Percentiles rank a stretch among this genome's conserved stretches.
Conservation (phyloP, 2,113 vertebrate species). For the Pollachius pollachius region DNA sequence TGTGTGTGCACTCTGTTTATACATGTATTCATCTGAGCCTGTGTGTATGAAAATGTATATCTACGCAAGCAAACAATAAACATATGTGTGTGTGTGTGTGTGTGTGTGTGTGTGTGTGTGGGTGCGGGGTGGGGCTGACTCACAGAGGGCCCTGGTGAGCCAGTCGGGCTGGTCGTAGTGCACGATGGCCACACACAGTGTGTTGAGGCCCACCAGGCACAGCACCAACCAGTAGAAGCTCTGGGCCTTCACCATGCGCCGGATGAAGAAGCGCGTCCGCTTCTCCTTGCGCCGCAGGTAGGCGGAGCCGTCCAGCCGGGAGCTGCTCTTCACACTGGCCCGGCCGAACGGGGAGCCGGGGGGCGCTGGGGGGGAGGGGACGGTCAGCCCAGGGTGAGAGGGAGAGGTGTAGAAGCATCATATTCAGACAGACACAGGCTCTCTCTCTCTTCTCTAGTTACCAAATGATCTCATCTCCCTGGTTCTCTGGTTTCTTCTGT, state of each 20-base stretch:
- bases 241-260: slow-evolving; percentile 96
- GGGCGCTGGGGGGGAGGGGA: slow-evolving; percentile 43
- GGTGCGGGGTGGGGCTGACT: slow-evolving; percentile 44
- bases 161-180: slow-evolving; percentile 91
- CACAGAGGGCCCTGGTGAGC: slow-evolving; percentile 90
- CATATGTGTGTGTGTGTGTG: too few relatives aligned
- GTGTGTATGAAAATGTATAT: too few relatives aligned
- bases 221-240: slow-evolving; percentile 97
- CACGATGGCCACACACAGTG: slow-evolving; percentile 91
- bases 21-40: too few relatives aligned
- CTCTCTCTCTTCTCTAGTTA: too few relatives aligned
- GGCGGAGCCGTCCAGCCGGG: slow-evolving; percentile 87
- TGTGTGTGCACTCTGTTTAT: background rate
- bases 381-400: background rate
- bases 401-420: too few relatives aligned
- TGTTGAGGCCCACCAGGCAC: slow-evolving; percentile 95
- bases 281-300: slow-evolving; percentile 97
- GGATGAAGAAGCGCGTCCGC: slow-evolving; percentile 92
- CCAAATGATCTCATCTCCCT: too few relatives aligned
- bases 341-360: slow-evolving; percentile 91
- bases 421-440: too few relatives aligned
- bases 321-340: slow-evolving; percentile 87
- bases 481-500: too few relatives aligned
- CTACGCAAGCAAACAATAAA: too few relatives aligned
- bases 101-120: background rate